Evolutionary conservation across 2,888 invertebrate species (phyloP), one percentile per base, ranked within the genome.

Genomic region (Apamea monoglypha): DNA sequence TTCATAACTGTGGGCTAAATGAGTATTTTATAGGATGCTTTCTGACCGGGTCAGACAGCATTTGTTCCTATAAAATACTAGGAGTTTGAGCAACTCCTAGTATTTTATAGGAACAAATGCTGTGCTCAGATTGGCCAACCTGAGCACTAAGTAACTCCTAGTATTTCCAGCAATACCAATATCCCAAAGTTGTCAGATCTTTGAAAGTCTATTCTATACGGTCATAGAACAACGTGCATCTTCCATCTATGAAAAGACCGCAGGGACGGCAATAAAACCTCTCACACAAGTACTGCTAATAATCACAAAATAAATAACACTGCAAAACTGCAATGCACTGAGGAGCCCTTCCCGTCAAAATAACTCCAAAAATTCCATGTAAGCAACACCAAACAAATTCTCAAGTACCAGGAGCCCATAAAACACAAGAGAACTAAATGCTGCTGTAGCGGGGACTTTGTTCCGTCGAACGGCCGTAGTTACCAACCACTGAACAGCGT

Each of bases 401-500:
- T 18, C 8, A 68, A 67, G 64, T 81, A 87, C 81, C 67, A 85
- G 84, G 74, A 21, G 53, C 14, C 21, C 78, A 87, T 87, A 83
- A 86, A 86, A 80, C 47, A 68, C 59, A 74, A 71, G 73, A 81
- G 69, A 74, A 72, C 76, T 80, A 74, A 79, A 87, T 70, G 36
- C 75, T 68, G 59, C 69, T 76, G 73, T 75, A 59, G 40, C 72
- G 44, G 36, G 66, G 70, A 84, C 75, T 86, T 83, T 76, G 74
- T 86, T 80, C 59, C 68, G 76, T 80, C 72, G 53, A 80, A 78
- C 76, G 36, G 47, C 75, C 29, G 61, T 74, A 85, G 76, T 87
- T 76, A 85, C 79, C 76, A 75, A 84, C 84, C 84, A 74, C 80
- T 59, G 73, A 79, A 85, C 81, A 81, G 67, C 53, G 56, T 76